A percentile compares a stretch with the other conserved stretches of the same genome.
Evolutionary conservation across 2,113 vertebrate genomes (phyloP).

Genomic region (Fregetta grallaria): DNA sequence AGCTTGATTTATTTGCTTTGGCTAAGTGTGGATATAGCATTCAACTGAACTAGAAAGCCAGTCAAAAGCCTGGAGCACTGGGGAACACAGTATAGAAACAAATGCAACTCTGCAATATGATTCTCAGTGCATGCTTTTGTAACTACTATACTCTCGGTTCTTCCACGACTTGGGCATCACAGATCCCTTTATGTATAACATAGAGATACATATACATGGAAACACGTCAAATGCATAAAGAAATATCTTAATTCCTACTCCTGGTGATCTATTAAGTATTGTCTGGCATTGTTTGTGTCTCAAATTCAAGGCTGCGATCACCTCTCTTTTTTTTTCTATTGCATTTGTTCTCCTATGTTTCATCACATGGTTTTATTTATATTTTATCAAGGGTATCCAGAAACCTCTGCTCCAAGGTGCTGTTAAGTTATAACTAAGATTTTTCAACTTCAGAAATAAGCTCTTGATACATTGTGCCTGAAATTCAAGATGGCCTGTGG

Average conservation of each 20-base stretch:
- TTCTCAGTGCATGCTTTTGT: not conserved
- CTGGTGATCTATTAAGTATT: not conserved
- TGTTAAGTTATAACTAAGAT: not conserved
- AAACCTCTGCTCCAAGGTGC: not conserved
- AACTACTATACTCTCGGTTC: not conserved
- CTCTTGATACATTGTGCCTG: not conserved
- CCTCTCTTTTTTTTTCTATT: not conserved
- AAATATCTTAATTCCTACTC: not conserved
- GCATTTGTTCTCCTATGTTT: not conserved
- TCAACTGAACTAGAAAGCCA: not conserved
- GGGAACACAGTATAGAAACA: not conserved
- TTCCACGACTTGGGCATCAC: not conserved
- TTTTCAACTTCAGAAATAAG: not conserved
- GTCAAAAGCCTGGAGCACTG: not conserved
- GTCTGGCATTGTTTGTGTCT: not conserved
- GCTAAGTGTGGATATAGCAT: not conserved
- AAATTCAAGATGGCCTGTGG: not conserved
- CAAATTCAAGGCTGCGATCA: not conserved
- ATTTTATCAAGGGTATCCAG: not conserved
- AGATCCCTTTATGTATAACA: not conserved
- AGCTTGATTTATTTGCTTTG: slow-evolving; percentile 53
- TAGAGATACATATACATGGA: not conserved
- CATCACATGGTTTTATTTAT: not conserved
- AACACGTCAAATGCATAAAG: not conserved
- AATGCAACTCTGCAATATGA: not conserved